Percentiles rank a stretch among this genome's conserved stretches.
Conservation (phyloP, 2,888 invertebrate species). For the Conistra vaccinii region DNA sequence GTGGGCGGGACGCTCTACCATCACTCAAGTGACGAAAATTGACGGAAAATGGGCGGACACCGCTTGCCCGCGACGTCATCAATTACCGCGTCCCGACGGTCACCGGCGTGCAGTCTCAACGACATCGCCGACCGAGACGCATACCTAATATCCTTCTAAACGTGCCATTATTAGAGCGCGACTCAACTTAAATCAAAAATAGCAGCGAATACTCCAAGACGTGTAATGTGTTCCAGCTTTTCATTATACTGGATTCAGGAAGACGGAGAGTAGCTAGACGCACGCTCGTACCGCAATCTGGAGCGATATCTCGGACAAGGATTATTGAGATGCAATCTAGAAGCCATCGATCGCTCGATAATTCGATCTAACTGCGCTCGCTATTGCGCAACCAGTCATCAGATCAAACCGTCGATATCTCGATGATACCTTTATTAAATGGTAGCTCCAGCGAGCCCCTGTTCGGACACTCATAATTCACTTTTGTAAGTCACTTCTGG, state of each 20-base stretch:
- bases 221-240: conserved; percentile 62
- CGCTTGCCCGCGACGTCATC: conserved; percentile 90
- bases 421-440: conserved; percentile 89
- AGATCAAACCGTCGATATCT: conserved; percentile 81
- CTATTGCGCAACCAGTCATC: conserved; percentile 87
- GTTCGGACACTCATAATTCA: conserved; percentile 66
- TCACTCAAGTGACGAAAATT: conserved; percentile 91
- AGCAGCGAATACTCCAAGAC: conserved; percentile 48
- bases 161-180: conserved; percentile 78
- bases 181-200: conserved; percentile 66
- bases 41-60: conserved; percentile 91
- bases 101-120: conserved; percentile 82
- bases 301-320: conserved; percentile 83
- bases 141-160: conserved; percentile 85
- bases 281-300: conserved; percentile 82
- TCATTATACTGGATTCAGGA: conserved; percentile 80
- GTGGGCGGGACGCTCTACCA: conserved; percentile 88
- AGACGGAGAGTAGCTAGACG: conserved; percentile 80
- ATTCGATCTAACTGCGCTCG: conserved; percentile 87
- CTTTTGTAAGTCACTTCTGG: conserved; percentile 65
- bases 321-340: conserved; percentile 90
- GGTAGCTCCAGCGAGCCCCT: conserved; percentile 77
- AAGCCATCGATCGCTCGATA: conserved; percentile 87
- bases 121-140: conserved; percentile 78
- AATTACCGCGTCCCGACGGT: conserved; percentile 89